Percentiles rank a stretch among this genome's conserved stretches.
Evolutionary conservation across 2,113 vertebrate species (phyloP).

Genomic region (Anas platyrhynchos): DNA sequence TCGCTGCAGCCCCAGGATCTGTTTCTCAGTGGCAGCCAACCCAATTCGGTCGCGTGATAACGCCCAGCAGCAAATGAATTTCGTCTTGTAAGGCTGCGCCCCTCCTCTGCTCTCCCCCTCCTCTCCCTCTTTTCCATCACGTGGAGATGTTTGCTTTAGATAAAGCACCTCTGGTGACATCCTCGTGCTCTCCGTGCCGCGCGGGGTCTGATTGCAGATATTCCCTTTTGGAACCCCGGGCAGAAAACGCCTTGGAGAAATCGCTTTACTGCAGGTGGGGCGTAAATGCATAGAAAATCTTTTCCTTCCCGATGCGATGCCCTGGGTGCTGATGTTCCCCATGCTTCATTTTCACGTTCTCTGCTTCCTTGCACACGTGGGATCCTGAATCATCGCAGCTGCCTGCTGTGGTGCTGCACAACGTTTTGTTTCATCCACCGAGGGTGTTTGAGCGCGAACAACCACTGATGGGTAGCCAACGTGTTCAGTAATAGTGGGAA

Average conservation of each 20-base stretch:
- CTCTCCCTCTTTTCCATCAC: not conserved
- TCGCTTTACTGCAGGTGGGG: not conserved
- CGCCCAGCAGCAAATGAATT: not conserved
- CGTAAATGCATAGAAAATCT: not conserved
- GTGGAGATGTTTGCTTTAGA: slow-evolving; percentile 56
- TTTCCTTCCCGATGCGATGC: not conserved
- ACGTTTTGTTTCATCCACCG: not conserved
- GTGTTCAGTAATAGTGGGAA: not conserved
- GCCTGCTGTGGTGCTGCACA: not conserved
- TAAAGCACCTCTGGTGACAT: slow-evolving; percentile 39
- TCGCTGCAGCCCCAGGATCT: not conserved
- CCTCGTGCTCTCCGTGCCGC: slow-evolving; percentile 19
- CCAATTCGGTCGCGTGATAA: not conserved
- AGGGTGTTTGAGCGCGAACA: not conserved
- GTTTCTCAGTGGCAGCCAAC: not conserved
- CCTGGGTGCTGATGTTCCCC: not conserved
- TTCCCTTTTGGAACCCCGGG: not conserved
- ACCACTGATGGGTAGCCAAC: not conserved
- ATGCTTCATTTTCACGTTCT: not conserved
- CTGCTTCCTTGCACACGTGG: rapidly evolving
- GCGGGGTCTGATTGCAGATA: not conserved
- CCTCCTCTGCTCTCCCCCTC: not conserved
- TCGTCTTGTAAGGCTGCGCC: not conserved
- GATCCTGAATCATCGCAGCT: not conserved
- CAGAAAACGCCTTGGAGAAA: slow-evolving; percentile 25